These are phyloP conservation scores for Halocaridina rubra DNA, from an alignment of 2,888 invertebrate genomes.

Conservation along the genomic window DNA sequence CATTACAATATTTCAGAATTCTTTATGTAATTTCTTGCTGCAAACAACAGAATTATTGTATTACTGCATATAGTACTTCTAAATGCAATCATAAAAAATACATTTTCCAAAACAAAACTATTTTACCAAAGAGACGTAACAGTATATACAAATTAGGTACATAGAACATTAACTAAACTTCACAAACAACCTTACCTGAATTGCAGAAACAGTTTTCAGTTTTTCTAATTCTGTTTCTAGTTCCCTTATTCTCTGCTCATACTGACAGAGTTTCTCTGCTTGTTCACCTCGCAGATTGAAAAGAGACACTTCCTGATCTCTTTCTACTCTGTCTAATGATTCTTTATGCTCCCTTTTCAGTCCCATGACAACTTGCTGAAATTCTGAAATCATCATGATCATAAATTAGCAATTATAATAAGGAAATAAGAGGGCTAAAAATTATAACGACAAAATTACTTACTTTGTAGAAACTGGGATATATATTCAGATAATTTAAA, in stretches of 20 bases:
- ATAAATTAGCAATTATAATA: too few species aligned
- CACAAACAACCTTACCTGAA: constrained; percentile 70
- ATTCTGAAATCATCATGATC: constrained; percentile 66
- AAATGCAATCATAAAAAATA: neutral
- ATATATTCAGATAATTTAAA: too few species aligned
- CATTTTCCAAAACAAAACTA: neutral
- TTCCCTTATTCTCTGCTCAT: constrained; percentile 65
- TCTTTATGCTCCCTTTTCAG: constrained; percentile 70
- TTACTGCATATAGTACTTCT: too few species aligned
- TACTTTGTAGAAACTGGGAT: too few species aligned
- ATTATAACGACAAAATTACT: too few species aligned
- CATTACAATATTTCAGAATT: too few species aligned
- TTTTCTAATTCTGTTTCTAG: constrained; percentile 64
- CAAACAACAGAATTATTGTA: too few species aligned
- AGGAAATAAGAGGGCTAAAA: too few species aligned
- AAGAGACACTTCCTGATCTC: constrained; percentile 66
- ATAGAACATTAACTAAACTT: too few species aligned
- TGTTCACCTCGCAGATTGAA: constrained; percentile 65
- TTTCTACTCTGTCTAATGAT: constrained; percentile 68
- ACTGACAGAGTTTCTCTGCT: constrained; percentile 61
- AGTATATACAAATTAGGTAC: too few species aligned
- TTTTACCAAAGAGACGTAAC: neutral
- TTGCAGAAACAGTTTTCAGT: constrained; percentile 70
- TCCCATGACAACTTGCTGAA: constrained; percentile 68
- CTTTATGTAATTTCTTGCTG: too few species aligned